phyloP scores from a whole-genome alignment of 2,797 vertebrate species.

The Atherinosoma microstoma region DNA sequence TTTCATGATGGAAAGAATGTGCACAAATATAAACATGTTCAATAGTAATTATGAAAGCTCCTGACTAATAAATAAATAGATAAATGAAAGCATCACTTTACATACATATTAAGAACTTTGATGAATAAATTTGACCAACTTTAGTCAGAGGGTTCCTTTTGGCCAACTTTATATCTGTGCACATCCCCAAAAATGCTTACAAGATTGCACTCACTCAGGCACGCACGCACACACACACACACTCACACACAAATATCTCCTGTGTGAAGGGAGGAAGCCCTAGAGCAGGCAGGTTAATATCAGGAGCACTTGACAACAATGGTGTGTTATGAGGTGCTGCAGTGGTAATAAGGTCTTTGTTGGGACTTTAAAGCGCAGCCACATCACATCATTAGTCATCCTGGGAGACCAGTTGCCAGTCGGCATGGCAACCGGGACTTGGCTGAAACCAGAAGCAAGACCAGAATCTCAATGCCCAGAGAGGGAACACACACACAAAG shows the following conservation, averaged over 20 bases:
- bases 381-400: constrained; percentile 89
- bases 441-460: constrained; percentile 83
- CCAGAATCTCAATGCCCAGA: constrained; percentile 85
- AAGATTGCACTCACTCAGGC: constrained; percentile 26
- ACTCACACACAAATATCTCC: constrained; percentile 40
- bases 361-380: constrained; percentile 83
- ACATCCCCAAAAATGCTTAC: constrained; percentile 41
- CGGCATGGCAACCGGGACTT: constrained; percentile 85
- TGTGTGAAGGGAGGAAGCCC: constrained; percentile 72
- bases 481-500: constrained; percentile 73
- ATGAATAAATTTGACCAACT: constrained; percentile 3
- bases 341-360: constrained; percentile 89
- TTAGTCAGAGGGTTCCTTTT: constrained; percentile 37
- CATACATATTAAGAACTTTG: not conserved
- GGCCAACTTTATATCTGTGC: constrained; percentile 54
- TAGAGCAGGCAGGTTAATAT: constrained; percentile 85
- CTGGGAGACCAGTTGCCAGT: constrained; percentile 85
- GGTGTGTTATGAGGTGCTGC: constrained; percentile 84
- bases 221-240: constrained; percentile 33
- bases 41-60: not conserved
- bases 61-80: not conserved
- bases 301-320: constrained; percentile 87
- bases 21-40: not conserved
- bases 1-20: not conserved
- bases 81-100: not conserved